Base-by-base conservation (phyloP, 1,140 invertebrate genomes). In the Pollicipes pollicipes region DNA sequence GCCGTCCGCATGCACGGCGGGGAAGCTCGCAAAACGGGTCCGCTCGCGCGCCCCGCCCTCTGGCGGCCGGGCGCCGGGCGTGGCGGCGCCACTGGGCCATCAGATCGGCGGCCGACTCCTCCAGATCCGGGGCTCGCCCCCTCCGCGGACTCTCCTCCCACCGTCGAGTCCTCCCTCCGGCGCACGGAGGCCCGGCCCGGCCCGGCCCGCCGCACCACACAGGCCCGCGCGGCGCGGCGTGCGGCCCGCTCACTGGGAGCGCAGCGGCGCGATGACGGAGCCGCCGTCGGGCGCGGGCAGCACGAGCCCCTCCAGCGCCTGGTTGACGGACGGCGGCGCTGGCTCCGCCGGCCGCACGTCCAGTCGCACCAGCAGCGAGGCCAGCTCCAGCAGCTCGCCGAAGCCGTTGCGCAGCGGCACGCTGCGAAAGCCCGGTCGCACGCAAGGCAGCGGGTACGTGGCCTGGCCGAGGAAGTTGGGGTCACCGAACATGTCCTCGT, bases 401-500 rank as follows among this genome's bases (percentile, higher is more conserved):
- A 85, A 95, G 35, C 87, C 89, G 82, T 98, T 98, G 75, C 87
- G 89, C 64, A 99, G 80, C 24, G 90, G 88, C 28, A 98, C 86
- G 79, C 93, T 95, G 70, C 96, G 84, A 79, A 90, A 98, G 10
- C 96, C 96, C 73, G 86, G 31, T 68, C 77, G 70, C 63, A 80
- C 70, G 71, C 78, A 79, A 24, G 80, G 80, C 76, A 96, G 83
- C 0, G 95, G 91, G 82, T 88, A 98, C 35, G 92, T 93, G 35
- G 92, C 93, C 83, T 99, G 96, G 8, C 95, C 97, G 73, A 99
- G 90, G 77, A 98, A 97, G 81, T 96, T 95, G 17, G 90, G 90
- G 76, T 98, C 96, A 3, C 94, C 94, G 83, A 99, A 98, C 82
- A 97, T 93, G 79, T 99, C 97, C 80, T 97, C 95, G 79, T 98